Evolutionary conservation across 2,113 vertebrate species (phyloP).

Genomic region (Pitta sordida): DNA sequence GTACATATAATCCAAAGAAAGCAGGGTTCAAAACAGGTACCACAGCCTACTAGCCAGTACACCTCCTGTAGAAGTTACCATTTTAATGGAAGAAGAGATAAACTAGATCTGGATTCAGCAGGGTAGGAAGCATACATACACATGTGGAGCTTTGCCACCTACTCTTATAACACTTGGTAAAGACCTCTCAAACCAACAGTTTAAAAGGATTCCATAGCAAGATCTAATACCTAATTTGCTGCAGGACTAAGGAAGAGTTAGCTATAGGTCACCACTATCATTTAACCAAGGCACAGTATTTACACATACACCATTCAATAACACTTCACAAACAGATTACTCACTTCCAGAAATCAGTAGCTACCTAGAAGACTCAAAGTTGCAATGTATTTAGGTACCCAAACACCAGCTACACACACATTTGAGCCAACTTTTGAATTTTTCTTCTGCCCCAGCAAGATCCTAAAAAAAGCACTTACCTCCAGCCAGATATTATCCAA

Average conservation of each 20-base stretch:
- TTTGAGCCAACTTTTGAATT: background rate
- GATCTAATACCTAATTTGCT: accelerated
- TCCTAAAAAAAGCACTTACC: accelerated
- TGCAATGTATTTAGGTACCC: accelerated
- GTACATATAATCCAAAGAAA: accelerated
- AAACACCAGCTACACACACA: background rate
- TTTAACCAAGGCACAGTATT: accelerated
- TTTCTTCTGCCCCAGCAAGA: accelerated
- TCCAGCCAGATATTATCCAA: accelerated
- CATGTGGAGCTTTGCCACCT: accelerated
- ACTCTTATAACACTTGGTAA: background rate
- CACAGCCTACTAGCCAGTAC: too few relatives aligned
- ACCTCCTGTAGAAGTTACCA: accelerated
- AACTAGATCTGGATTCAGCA: background rate
- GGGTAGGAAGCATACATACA: accelerated
- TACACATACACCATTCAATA: accelerated
- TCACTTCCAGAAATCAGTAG: background rate
- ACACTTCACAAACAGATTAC: background rate
- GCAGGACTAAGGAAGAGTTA: background rate
- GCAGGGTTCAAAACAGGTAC: accelerated
- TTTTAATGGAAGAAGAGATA: accelerated
- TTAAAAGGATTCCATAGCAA: background rate
- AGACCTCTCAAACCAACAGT: background rate
- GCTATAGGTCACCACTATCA: accelerated
- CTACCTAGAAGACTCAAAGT: accelerated